Base-by-base conservation (phyloP, 2,888 invertebrate species). In the Suillia variegata region DNA sequence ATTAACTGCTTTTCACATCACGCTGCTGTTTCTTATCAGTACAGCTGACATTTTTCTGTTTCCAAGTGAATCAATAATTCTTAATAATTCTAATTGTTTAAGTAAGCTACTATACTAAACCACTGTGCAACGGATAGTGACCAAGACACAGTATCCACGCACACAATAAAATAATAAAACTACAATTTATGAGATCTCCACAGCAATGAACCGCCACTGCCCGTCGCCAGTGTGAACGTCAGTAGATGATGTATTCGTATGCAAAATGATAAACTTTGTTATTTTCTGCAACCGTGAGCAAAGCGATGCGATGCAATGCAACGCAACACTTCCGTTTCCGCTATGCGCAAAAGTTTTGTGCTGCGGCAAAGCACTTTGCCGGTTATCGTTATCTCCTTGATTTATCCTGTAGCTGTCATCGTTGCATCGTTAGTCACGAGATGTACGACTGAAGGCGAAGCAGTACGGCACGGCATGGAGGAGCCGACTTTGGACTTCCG, bases 341-440 rank as follows among this genome's bases (percentile, higher is more conserved):
- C 13, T 3, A 38, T 33, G 21, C 18, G 38, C 50, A 13, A 49
- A 54, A 49, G 50, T 42, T 50, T 51, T 51, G 26, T 21, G 22
- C n/a, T 45, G 42, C 38, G 26, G 47, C 54, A 33, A 33, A 55
- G 48, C 54, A 48, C 48, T 55, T 31, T 48, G 54, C 56, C 58
- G 58, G 53, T 62, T 62, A 62, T 62, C 61, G 64, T 66, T 68
- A 68, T 68, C 67, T 58, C 54, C 65, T 68, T 68, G 67, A 68
- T 68, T 68, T 68, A 68, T 68, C 67, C 66, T 64, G 65, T 59
- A 62, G 67, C 67, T 68, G 67, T 68, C 67, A 66, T 62, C 67
- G 65, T 66, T 67, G 66, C 65, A 62, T 67, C 67, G 66, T 67
- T 67, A 67, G 67, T 61, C 62, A 64, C 62, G 62, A 63, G 65